These are phyloP conservation scores for Autographa pulchrina DNA, from an alignment of 2,888 invertebrate genomes.

Conservation along the genomic window DNA sequence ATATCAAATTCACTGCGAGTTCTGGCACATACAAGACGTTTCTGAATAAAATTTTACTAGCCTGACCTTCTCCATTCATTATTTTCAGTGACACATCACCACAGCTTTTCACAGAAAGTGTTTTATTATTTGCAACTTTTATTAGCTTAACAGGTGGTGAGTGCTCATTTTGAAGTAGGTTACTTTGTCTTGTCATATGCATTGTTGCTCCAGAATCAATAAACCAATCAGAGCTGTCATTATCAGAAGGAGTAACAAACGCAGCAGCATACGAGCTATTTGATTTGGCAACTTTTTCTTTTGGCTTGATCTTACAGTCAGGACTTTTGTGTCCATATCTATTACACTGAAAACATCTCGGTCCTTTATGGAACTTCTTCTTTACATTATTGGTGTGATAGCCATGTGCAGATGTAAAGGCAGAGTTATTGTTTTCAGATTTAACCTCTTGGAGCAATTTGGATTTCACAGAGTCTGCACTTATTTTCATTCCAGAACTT, in stretches of 20 bases:
- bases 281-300: constrained; percentile 14
- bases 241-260: constrained; percentile 38
- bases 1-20: constrained; percentile 16
- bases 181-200: constrained; percentile 39
- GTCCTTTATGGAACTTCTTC: constrained; percentile 26
- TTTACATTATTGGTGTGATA: no score
- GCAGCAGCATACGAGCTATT: constrained; percentile 42
- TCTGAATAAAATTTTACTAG: constrained; percentile 47
- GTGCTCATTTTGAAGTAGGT: constrained; percentile 30
- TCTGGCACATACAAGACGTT: constrained; percentile 35
- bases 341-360: constrained; percentile 53
- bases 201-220: constrained; percentile 37
- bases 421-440: constrained; percentile 13
- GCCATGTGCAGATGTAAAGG: constrained; percentile 23
- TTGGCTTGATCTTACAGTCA: constrained; percentile 25
- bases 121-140: constrained; percentile 51
- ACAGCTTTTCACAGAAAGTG: constrained; percentile 33
- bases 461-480: constrained; percentile 40
- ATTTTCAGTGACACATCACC: constrained; percentile 13
- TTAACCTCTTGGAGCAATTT: constrained; percentile 37
- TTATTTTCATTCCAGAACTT: constrained; percentile 39
- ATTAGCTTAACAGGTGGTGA: constrained; percentile 36
- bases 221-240: constrained; percentile 11
- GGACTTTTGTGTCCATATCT: constrained; percentile 32
- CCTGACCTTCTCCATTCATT: constrained; percentile 18